phyloP scores from a whole-genome alignment of 2,888 invertebrate species.

The Athalia rosae region DNA sequence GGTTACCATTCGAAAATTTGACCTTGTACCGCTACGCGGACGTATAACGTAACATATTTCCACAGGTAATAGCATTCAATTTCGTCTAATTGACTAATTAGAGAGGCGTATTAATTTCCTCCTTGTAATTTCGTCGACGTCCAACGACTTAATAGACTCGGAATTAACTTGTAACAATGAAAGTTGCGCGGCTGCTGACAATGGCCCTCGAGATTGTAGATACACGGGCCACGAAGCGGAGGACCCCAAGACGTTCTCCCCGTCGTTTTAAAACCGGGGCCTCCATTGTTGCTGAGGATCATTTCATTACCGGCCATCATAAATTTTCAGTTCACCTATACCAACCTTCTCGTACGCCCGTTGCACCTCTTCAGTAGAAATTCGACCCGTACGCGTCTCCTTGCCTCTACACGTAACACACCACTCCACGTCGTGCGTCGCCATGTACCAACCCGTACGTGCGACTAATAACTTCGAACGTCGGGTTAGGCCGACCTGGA shows the following conservation, averaged over 20 bases:
- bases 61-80: conserved; percentile 38
- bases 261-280: conserved; percentile 28
- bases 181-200: conserved; percentile 45
- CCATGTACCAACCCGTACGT: neutral
- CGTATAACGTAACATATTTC: neutral
- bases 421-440: too few relatives aligned
- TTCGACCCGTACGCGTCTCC: neutral
- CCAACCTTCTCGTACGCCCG: neutral
- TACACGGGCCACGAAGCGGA: conserved; percentile 8
- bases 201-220: conserved; percentile 44
- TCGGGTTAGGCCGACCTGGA: neutral
- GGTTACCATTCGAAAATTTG: too few relatives aligned
- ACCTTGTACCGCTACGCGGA: too few relatives aligned
- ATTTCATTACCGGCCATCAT: conserved; percentile 45
- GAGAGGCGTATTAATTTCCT: conserved; percentile 35
- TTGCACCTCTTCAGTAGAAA: neutral
- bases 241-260: conserved; percentile 27
- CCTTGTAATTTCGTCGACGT: conserved; percentile 24
- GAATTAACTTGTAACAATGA: conserved; percentile 47
- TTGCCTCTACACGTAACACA: neutral
- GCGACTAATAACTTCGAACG: conserved; percentile 26
- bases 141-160: conserved; percentile 45
- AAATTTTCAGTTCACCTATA: conserved; percentile 42
- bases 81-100: conserved; percentile 38
- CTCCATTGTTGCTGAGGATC: conserved; percentile 45